A percentile compares a stretch with the other conserved stretches of the same genome.
Conservation (phyloP, 2,888 invertebrate species). For the Chamaedrilus cognettii region DNA sequence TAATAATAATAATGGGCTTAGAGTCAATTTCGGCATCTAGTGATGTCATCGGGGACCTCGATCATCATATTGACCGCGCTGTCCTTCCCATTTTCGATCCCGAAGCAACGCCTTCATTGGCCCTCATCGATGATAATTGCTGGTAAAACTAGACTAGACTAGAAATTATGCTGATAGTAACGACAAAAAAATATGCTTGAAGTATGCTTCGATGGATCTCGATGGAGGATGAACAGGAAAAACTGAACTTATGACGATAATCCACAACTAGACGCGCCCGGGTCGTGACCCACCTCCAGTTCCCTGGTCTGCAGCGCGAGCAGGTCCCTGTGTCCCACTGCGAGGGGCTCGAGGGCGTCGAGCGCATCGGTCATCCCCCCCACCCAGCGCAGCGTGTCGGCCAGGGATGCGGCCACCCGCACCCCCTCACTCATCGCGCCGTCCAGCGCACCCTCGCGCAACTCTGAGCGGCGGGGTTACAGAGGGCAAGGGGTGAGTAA, state of each 20-base stretch:
- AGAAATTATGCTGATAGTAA: not conserved
- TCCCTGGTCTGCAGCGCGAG: conserved; percentile 84
- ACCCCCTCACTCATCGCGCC: conserved; percentile 80
- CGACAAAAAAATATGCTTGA: not conserved
- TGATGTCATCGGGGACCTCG: too few species aligned
- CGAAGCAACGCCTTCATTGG: too few species aligned
- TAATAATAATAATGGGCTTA: too few species aligned
- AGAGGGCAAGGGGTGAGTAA: too few species aligned
- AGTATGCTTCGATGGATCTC: too few species aligned
- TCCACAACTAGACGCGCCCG: too few species aligned
- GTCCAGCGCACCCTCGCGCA: conserved; percentile 85
- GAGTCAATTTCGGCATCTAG: too few species aligned
- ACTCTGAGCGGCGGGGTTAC: too few species aligned
- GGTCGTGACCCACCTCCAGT: conserved; percentile 72
- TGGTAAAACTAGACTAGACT: not conserved
- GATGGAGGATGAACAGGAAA: not conserved
- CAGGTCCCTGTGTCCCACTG: conserved; percentile 76
- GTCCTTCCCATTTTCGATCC: too few species aligned
- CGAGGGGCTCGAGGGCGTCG: conserved; percentile 65
- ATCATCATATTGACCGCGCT: too few species aligned
- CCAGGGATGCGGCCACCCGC: conserved; percentile 85
- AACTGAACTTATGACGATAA: not conserved
- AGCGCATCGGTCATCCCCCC: conserved; percentile 64
- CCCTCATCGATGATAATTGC: too few species aligned
- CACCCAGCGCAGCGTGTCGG: conserved; percentile 88